A percentile compares a stretch with the other conserved stretches of the same genome.
These are phyloP conservation scores for Eilema griseolum DNA, from an alignment of 2,888 invertebrate genomes.

Conservation along the genomic window DNA sequence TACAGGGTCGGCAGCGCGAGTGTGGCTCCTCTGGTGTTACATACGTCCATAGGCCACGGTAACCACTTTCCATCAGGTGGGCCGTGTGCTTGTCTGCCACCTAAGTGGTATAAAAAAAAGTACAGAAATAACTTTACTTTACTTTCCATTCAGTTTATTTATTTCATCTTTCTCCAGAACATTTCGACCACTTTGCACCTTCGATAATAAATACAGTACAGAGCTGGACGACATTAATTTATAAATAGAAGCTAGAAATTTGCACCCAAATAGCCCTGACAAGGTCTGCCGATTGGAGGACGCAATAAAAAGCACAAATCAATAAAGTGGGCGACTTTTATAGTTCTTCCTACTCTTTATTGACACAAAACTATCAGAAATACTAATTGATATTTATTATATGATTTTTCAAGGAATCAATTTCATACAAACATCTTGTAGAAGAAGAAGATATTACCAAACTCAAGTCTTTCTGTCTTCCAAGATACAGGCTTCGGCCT, in stretches of 20 bases:
- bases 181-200: no score
- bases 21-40: no score
- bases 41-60: no score
- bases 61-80: no score
- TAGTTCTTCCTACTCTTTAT: neutral
- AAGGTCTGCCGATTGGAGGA: constrained; percentile 30
- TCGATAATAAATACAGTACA: neutral
- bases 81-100: no score
- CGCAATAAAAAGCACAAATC: constrained; percentile 44
- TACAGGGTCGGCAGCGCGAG: no score
- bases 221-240: constrained; percentile 7
- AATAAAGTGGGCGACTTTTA: constrained; percentile 30
- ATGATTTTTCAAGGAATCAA: neutral
- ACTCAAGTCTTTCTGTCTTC: no score
- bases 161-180: no score
- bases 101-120: no score
- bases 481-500: no score
- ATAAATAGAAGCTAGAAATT: constrained; percentile 34
- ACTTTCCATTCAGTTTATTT: no score
- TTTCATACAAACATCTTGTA: neutral
- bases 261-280: constrained; percentile 28
- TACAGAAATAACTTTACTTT: no score
- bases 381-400: neutral
- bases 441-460: neutral
- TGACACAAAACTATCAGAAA: neutral